Evolutionary conservation across 2,113 vertebrate species (phyloP).

Genomic region (Pungitius pungitius): DNA sequence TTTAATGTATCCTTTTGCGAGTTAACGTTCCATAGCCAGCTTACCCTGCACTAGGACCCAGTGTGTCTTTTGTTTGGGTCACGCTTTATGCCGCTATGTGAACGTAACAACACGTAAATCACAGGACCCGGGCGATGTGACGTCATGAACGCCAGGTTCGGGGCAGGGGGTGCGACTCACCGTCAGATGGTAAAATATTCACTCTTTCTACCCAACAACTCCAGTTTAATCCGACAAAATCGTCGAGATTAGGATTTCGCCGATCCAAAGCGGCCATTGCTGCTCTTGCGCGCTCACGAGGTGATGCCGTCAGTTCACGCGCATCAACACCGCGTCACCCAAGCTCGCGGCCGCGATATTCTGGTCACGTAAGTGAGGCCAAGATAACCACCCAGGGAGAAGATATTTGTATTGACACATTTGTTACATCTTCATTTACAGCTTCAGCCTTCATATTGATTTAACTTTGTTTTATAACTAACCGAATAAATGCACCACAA

Average conservation of each 20-base stretch:
- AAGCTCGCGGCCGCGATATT: constrained; percentile 71
- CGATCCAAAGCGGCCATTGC: constrained; percentile 90
- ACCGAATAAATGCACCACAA: constrained; percentile 1
- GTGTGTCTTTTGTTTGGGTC: constrained; percentile 87
- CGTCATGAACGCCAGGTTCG: background rate
- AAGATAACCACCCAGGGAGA: background rate
- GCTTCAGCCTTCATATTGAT: background rate
- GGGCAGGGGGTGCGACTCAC: constrained; percentile 76
- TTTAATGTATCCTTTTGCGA: constrained; percentile 3
- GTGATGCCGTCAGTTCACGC: constrained; percentile 79
- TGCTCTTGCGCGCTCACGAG: constrained; percentile 85
- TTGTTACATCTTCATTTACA: background rate
- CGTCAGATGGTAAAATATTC: constrained; percentile 78
- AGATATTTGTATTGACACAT: background rate
- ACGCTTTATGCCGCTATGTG: constrained; percentile 59
- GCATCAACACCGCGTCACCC: constrained; percentile 54
- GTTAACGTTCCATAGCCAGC: constrained; percentile 32
- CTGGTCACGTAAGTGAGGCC: background rate
- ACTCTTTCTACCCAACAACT: constrained; percentile 85
- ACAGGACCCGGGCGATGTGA: background rate
- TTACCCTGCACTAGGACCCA: constrained; percentile 85
- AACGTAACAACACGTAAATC: constrained; percentile 53
- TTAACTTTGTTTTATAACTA: background rate
- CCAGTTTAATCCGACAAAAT: constrained; percentile 90
- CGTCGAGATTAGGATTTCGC: constrained; percentile 87